A percentile compares a stretch with the other conserved stretches of the same genome.
Evolutionary conservation across 35 echinoderm and acorn worm species (phyloP).

Genomic region (Amphiura filiformis): DNA sequence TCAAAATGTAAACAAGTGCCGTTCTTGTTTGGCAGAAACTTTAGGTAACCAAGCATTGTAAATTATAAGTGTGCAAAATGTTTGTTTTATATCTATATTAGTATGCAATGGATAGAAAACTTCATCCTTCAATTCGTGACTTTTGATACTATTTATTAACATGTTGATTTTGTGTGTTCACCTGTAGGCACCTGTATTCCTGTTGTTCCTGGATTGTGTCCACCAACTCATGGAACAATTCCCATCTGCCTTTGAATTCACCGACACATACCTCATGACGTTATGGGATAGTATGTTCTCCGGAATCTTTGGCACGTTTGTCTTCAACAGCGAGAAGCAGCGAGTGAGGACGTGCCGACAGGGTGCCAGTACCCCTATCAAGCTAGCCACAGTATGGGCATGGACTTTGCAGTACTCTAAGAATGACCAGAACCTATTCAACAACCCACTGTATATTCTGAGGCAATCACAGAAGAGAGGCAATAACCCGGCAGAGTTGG

Average conservation of each 20-base stretch:
- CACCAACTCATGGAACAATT: conserved; percentile 90
- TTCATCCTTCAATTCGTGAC: too few relatives aligned
- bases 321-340: conserved; percentile 88
- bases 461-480: conserved; percentile 56
- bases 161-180: too few relatives aligned
- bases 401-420: conserved; percentile 93
- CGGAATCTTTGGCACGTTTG: conserved; percentile 91
- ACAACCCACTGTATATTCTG: conserved; percentile 84
- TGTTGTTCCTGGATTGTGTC: conserved; percentile 94
- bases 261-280: conserved; percentile 92
- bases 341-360: conserved; percentile 34
- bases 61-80: too few relatives aligned
- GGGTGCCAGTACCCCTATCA: conserved; percentile 23
- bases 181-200: conserved; percentile 80
- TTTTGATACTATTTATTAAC: too few relatives aligned
- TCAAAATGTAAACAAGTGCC: too few relatives aligned
- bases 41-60: too few relatives aligned
- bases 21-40: too few relatives aligned
- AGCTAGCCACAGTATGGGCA: conserved; percentile 86
- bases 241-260: conserved; percentile 93
- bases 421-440: conserved; percentile 88
- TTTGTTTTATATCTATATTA: too few relatives aligned
- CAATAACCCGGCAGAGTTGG: conserved; percentile 3
- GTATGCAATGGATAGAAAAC: too few relatives aligned
- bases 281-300: conserved; percentile 89